Conservation (phyloP, 2,113 vertebrate species). For the Neopipo cinnamomea region DNA sequence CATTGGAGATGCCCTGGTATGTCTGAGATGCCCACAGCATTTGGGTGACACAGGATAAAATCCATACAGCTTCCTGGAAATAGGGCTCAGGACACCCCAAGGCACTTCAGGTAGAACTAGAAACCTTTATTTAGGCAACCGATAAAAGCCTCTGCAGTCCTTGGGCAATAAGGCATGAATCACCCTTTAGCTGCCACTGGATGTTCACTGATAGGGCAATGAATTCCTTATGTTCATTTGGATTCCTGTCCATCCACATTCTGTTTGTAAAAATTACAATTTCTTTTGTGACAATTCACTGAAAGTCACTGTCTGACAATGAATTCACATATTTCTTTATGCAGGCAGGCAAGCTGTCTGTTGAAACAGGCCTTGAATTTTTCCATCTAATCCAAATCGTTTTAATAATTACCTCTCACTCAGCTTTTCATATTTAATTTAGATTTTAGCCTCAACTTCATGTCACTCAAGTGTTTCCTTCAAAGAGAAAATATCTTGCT, state of each 20-base stretch:
- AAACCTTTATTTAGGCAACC: neutral
- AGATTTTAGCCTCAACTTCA: conserved; percentile 41
- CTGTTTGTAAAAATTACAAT: neutral
- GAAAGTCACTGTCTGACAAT: neutral
- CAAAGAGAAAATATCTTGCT: conserved; percentile 53
- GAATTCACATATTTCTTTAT: neutral
- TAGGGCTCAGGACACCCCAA: neutral
- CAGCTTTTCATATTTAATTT: conserved; percentile 59
- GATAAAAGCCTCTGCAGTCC: neutral
- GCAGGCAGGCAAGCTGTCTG: neutral
- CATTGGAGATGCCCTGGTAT: neutral
- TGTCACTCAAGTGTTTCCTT: conserved; percentile 30
- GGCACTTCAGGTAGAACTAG: neutral
- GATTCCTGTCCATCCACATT: neutral
- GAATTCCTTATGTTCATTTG: neutral
- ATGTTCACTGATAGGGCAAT: neutral
- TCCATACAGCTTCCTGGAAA: fast-evolving
- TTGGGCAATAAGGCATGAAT: neutral
- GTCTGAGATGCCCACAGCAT: neutral
- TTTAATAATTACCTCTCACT: conserved; percentile 54
- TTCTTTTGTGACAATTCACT: neutral
- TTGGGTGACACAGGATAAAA: neutral
- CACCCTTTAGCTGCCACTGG: neutral
- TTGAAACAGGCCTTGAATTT: conserved; percentile 29
- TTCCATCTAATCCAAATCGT: conserved; percentile 42